Conservation (phyloP, 2,113 vertebrate species). For the Cervus canadensis region DNA sequence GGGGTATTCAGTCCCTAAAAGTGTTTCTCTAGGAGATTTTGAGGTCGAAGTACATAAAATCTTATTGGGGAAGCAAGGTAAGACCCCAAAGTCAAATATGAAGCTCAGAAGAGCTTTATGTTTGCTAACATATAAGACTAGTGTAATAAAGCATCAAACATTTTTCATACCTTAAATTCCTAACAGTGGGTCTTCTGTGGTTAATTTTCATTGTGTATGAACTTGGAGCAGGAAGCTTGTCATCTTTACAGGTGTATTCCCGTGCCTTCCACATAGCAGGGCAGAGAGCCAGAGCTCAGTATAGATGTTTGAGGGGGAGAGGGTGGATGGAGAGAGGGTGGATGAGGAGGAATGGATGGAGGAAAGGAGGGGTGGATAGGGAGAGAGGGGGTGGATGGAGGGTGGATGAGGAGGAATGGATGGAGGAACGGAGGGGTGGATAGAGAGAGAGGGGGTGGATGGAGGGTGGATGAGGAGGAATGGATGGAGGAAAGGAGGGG, state of each 20-base stretch:
- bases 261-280: accelerated
- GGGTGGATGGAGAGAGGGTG: too few relatives aligned
- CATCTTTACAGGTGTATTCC: background rate
- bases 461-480: too few relatives aligned
- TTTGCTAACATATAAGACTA: background rate
- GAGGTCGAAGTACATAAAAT: background rate
- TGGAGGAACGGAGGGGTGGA: too few relatives aligned
- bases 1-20: background rate
- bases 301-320: background rate
- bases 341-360: too few relatives aligned
- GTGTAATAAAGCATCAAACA: background rate
- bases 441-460: too few relatives aligned
- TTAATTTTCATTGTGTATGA: background rate
- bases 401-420: too few relatives aligned
- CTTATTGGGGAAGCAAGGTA: background rate
- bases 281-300: background rate
- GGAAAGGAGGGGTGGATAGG: too few relatives aligned
- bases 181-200: background rate
- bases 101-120: background rate
- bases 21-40: background rate
- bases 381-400: too few relatives aligned
- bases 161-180: background rate
- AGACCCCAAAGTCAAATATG: background rate
- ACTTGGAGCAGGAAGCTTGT: background rate
- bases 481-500: too few relatives aligned